A percentile compares a stretch with the other conserved stretches of the same genome.
Evolutionary conservation across 2,113 vertebrate genomes (phyloP).

Genomic region (Ophthalmolycus amberensis): DNA sequence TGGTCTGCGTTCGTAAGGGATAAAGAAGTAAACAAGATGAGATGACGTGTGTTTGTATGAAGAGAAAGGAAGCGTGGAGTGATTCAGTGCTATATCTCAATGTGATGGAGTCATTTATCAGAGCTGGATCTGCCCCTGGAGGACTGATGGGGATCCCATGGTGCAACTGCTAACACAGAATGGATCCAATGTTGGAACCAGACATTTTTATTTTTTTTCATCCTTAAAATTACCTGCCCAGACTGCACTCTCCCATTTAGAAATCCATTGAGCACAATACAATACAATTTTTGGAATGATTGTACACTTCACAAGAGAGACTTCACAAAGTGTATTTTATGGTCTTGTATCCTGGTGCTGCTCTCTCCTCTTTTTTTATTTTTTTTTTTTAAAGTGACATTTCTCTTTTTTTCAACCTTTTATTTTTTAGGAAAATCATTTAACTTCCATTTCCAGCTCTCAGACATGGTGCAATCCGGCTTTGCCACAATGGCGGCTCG

Average conservation of each 20-base stretch:
- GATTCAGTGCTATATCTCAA: conserved; percentile 13
- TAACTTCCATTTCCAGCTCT: conserved; percentile 22
- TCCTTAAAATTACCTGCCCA: conserved; percentile 16
- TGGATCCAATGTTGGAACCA: not conserved
- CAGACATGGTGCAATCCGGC: not conserved
- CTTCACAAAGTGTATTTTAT: conserved; percentile 19
- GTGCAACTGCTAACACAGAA: conserved; percentile 9
- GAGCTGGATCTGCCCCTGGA: conserved; percentile 18
- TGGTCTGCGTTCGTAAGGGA: conserved; percentile 2
- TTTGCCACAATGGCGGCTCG: not conserved
- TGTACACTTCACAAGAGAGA: conserved; percentile 9
- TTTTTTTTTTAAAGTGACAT: not conserved
- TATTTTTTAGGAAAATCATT: conserved; percentile 25
- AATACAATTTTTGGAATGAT: conserved; percentile 12
- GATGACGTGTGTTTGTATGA: conserved; percentile 32
- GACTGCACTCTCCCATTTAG: conserved; percentile 11
- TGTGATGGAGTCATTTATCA: conserved; percentile 34
- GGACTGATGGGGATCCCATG: conserved; percentile 29
- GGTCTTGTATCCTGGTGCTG: not conserved
- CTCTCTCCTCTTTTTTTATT: not conserved
- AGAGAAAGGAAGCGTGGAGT: conserved; percentile 14
- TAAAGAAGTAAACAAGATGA: conserved; percentile 25
- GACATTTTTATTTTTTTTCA: conserved; percentile 23
- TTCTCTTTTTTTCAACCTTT: not conserved
- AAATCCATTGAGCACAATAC: conserved; percentile 16